These are phyloP conservation scores for Channa striata DNA, from an alignment of 2,797 vertebrate genomes.

Conservation along the genomic window DNA sequence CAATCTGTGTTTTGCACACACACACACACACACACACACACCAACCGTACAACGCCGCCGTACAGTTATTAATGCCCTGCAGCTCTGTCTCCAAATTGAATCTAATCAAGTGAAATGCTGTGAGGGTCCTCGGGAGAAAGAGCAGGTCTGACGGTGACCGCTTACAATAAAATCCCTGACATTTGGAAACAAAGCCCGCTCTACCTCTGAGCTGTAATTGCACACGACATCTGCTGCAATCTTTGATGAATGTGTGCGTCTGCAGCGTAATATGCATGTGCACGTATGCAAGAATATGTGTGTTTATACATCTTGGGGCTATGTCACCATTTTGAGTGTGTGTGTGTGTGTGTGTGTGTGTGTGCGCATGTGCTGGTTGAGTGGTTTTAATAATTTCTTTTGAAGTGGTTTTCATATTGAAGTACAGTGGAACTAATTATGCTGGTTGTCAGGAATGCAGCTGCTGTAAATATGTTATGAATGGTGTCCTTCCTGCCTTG, in stretches of 20 bases:
- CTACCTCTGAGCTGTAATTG: conserved; percentile 74
- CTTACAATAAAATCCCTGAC: conserved; percentile 79
- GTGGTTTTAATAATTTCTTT: conserved; percentile 71
- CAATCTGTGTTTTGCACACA: conserved; percentile 52
- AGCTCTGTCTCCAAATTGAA: conserved; percentile 76
- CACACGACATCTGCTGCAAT: conserved; percentile 61
- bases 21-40: conserved; percentile 29
- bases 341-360: conserved; percentile 15
- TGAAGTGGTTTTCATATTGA: conserved; percentile 68
- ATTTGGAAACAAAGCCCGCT: conserved; percentile 77
- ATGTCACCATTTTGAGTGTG: conserved; percentile 5
- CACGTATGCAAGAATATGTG: conserved; percentile 31
- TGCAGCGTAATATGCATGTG: conserved; percentile 26
- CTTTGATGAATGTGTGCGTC: conserved; percentile 58
- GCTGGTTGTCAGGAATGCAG: conserved; percentile 69
- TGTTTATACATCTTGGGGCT: conserved; percentile 33
- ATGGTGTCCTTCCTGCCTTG: conserved; percentile 53
- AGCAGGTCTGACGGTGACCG: conserved; percentile 72
- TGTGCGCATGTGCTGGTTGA: conserved; percentile 38
- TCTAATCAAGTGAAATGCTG: conserved; percentile 83
- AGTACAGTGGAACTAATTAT: conserved; percentile 73
- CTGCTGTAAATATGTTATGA: conserved; percentile 70
- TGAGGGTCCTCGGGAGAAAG: conserved; percentile 71
- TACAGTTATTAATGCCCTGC: conserved; percentile 76
- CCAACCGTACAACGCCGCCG: conserved; percentile 58